Conservation (phyloP, 1,140 invertebrate species). For the Diachasmimorpha longicaudata region DNA sequence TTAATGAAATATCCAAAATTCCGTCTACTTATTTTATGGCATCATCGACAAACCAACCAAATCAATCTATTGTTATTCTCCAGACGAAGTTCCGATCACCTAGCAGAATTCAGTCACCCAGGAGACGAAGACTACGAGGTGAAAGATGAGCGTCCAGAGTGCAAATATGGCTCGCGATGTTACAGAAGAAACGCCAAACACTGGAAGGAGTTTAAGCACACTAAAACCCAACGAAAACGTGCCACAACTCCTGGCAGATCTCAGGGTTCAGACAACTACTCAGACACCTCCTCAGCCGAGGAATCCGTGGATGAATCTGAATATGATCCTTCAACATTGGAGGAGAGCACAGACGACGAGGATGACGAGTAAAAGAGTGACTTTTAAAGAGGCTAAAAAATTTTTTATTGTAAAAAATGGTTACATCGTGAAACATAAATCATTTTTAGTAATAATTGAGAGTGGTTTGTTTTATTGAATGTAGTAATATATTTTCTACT, state of each 20-base stretch:
- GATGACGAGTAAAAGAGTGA: not conserved
- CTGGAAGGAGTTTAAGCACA: slow-evolving; percentile 60
- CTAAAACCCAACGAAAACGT: slow-evolving; percentile 15
- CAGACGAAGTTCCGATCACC: slow-evolving; percentile 60
- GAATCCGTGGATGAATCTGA: slow-evolving; percentile 54
- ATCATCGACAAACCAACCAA: too few species aligned
- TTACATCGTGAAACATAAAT: too few species aligned
- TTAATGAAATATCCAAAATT: too few species aligned
- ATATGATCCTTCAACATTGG: slow-evolving; percentile 43
- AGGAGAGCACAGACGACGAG: slow-evolving; percentile 33
- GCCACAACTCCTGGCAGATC: slow-evolving; percentile 24
- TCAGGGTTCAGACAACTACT: slow-evolving; percentile 17
- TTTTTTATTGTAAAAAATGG: not conserved
- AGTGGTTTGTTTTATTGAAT: too few species aligned
- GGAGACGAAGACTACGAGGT: slow-evolving; percentile 64
- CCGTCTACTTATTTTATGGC: too few species aligned
- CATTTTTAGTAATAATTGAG: too few species aligned
- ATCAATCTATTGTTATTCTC: not conserved
- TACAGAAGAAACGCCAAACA: slow-evolving; percentile 65
- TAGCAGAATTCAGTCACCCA: slow-evolving; percentile 55
- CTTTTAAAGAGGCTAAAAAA: not conserved
- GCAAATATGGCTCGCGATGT: slow-evolving; percentile 62
- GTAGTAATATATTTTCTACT: too few species aligned
- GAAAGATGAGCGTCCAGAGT: slow-evolving; percentile 60
- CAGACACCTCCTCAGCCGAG: slow-evolving; percentile 34